Percentiles rank a stretch among this genome's conserved stretches.
Evolutionary conservation across 2,888 invertebrate species (phyloP).

Genomic region (Philereme vetulata): DNA sequence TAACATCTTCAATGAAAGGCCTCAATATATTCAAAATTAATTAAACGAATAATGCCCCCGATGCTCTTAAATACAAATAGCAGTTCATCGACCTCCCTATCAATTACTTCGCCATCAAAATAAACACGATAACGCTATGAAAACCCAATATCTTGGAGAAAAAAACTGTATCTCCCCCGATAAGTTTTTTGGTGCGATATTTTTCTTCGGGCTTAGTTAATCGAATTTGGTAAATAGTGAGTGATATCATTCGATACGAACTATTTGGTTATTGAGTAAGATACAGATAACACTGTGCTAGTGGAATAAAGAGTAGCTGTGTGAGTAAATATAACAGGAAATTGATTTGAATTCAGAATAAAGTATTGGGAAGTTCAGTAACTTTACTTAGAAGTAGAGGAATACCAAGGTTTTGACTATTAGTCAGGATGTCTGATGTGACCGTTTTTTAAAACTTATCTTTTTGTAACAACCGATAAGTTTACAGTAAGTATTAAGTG

Average conservation of each 20-base stretch:
- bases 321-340: slow-evolving; percentile 22
- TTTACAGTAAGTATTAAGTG: no score
- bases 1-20: no score
- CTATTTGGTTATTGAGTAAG: slow-evolving; percentile 29
- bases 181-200: slow-evolving; percentile 67
- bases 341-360: slow-evolving; percentile 18
- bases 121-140: slow-evolving; percentile 72
- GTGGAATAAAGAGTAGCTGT: slow-evolving; percentile 28
- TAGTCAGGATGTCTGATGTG: no score
- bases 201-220: slow-evolving; percentile 65
- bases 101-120: slow-evolving; percentile 52
- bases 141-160: slow-evolving; percentile 72
- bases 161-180: slow-evolving; percentile 60
- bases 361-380: slow-evolving; percentile 7
- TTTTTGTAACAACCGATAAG: no score
- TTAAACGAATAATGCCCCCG: no score
- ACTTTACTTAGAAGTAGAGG: slow-evolving; percentile 1
- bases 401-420: not conserved
- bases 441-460: no score
- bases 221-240: slow-evolving; percentile 72
- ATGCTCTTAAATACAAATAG: no score
- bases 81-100: slow-evolving; percentile 46
- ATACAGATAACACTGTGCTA: slow-evolving; percentile 31
- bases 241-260: slow-evolving; percentile 50
- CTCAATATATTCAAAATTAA: no score